These are phyloP conservation scores for Cardiocondyla obscurior DNA, from an alignment of 1,140 invertebrate genomes.

Conservation along the genomic window DNA sequence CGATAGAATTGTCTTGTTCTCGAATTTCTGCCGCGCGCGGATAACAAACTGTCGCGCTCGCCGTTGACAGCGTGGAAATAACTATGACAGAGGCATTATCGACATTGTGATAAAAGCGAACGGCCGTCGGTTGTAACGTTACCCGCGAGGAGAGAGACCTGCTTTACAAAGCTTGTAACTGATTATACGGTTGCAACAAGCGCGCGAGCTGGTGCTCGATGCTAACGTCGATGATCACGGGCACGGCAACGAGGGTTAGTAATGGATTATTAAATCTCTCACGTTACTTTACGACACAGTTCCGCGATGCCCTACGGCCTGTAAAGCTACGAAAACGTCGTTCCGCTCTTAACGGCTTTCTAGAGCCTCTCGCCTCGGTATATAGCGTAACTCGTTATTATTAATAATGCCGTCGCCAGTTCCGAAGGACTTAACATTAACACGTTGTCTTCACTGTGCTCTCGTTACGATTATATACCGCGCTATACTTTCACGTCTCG, in stretches of 20 bases:
- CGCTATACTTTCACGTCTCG: neutral
- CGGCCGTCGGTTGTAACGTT: too few species aligned
- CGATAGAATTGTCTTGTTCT: slow-evolving; percentile 14
- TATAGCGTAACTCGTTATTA: slow-evolving; percentile 27
- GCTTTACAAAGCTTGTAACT: slow-evolving; percentile 33
- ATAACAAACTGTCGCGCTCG: neutral
- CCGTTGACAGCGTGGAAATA: slow-evolving; percentile 5
- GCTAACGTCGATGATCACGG: slow-evolving; percentile 20
- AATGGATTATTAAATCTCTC: slow-evolving; percentile 72
- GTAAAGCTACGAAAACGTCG: slow-evolving; percentile 59
- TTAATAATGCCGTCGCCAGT: slow-evolving; percentile 43
- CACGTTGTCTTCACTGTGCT: neutral
- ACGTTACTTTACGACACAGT: slow-evolving; percentile 37
- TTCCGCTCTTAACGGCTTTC: slow-evolving; percentile 55
- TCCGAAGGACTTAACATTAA: neutral
- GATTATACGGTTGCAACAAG: slow-evolving; percentile 39
- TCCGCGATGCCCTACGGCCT: slow-evolving; percentile 37
- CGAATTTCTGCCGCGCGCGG: neutral
- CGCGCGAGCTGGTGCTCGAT: slow-evolving; percentile 9
- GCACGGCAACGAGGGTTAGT: neutral
- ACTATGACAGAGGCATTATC: slow-evolving; percentile 4
- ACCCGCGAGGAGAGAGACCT: neutral
- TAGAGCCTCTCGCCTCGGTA: slow-evolving; percentile 18
- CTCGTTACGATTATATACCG: neutral
- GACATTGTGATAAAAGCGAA: slow-evolving; percentile 27